Evolutionary conservation across 2,888 invertebrate genomes (phyloP), one percentile per base, ranked within the genome.

Genomic region (Tuberolachnus salignus): DNA sequence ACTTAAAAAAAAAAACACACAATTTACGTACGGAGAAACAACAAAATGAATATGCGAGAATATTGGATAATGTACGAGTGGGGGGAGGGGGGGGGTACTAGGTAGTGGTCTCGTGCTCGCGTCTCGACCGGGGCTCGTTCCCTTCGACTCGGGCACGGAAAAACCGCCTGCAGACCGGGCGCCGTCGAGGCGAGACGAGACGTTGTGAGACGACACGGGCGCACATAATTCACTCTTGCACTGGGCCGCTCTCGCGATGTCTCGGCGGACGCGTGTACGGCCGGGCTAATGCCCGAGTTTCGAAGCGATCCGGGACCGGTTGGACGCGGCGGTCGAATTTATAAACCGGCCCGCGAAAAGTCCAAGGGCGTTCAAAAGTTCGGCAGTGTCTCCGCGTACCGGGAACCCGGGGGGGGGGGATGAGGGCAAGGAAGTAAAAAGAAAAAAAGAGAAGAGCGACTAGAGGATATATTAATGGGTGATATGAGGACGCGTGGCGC

Each of bases 31-130:
- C 3, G 16, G 14, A 49, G 23, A 42, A 21, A 46, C 49, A 23
- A 66, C 19, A n/a, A n/a, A n/a, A n/a, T n/a, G 16, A 66, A 49
- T 66, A 49, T 66, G 3, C 66, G 1, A 46, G 51, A 51, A 51
- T n/a, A 1, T n/a, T 34, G 34, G 16, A 61, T 26, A 34, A 16
- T 64, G 64, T 10, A 49, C 66, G 6, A 19, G 66, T n/a, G n/a
- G n/a, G n/a, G n/a, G n/a, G n/a, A n/a, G n/a, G n/a, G n/a, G n/a
- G n/a, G n/a, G n/a, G n/a, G n/a, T n/a, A n/a, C n/a, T n/a, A n/a
- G n/a, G n/a, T n/a, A n/a, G 23, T 66, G 23, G 23, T 66, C 66
- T 46, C 23, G 13, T 49, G 46, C 66, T 66, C 66, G 49, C 49
- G 23, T 16, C 69, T 66, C 49, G 46, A 16, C 53, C n/a, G 23